Evolutionary conservation across 2,888 invertebrate species (phyloP).

Genomic region (Petrolisthes cinctipes): DNA sequence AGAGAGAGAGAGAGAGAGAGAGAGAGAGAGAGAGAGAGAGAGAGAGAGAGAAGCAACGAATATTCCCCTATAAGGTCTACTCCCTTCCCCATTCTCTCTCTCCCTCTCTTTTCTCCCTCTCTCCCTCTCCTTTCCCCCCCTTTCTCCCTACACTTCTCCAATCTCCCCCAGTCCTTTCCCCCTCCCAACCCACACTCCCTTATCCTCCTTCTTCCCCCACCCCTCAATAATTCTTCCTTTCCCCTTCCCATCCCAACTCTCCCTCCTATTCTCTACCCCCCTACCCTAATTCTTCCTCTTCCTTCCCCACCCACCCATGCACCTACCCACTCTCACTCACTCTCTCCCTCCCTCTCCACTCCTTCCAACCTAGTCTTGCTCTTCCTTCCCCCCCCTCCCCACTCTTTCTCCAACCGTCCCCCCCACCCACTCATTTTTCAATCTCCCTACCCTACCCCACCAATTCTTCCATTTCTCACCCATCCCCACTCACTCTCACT

Average conservation of each 20-base stretch:
- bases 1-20: conserved; percentile 20
- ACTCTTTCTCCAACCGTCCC: too few relatives aligned
- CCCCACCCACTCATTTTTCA: too few relatives aligned
- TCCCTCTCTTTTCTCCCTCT: too few relatives aligned
- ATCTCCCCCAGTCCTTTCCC: too few relatives aligned
- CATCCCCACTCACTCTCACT: too few relatives aligned
- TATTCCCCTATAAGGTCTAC: neutral
- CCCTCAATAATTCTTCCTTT: too few relatives aligned
- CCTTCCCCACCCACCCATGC: neutral
- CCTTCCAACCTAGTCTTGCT: conserved; percentile 19
- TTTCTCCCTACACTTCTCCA: neutral
- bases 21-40: neutral
- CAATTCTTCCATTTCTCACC: too few relatives aligned
- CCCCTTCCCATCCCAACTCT: neutral
- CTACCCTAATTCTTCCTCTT: neutral
- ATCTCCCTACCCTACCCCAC: too few relatives aligned
- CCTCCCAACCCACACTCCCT: neutral
- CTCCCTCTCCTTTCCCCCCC: neutral
- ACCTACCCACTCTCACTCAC: conserved; percentile 10
- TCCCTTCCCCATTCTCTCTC: neutral
- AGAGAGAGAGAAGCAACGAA: neutral
- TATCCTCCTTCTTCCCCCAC: neutral
- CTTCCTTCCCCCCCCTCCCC: neutral
- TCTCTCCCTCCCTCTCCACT: neutral
- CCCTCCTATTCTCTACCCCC: neutral